Evolutionary conservation across 2,888 invertebrate species (phyloP), one percentile per base, ranked within the genome.

Genomic region (Pollenia amentaria): DNA sequence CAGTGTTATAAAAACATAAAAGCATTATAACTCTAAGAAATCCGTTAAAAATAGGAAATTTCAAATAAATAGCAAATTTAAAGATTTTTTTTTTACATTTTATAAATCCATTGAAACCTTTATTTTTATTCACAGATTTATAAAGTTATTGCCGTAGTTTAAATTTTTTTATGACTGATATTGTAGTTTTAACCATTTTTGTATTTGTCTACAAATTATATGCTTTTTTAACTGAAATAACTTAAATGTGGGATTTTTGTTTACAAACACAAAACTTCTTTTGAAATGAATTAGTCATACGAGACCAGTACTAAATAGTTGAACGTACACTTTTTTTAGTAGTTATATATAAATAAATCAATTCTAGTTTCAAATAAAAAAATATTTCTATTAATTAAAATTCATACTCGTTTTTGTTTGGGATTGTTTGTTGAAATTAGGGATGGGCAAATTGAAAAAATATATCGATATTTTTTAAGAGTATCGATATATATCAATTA

Each of bases 221-320:
- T 16, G 40, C 9, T 57, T 57, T 29, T 62, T 62, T 62, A 16
- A 38, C 11, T 60, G 3, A 69, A 69, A 48, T 16, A 16, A 8
- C 12, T 69, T 0, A 40, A 40, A 70, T 53, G 69, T 70, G 53
- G 69, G 51, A 70, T 70, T 70, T 70, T 53, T 40, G 40, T 10
- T 12, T 57, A 29, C 14, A 18, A 16, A 53, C 16, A 57, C 14
- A 11, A 57, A 57, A 29, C 12, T 57, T 40, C 53, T 46, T 53
- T 70, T 69, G 10, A 29, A 48, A 69, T 12, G 16, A 38, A 69
- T 69, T 53, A 70, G 42, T 70, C 69, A 53, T 38, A 40, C 29
- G 29, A 29, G 1, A 3, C 29, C 29, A 29, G 29, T 60, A 21
- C 55, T 12, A 21, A 57, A 55, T 8, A 57, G 1, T 14, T 14